Conservation (phyloP, 2,113 vertebrate genomes). For the Cnemophilus loriae region DNA sequence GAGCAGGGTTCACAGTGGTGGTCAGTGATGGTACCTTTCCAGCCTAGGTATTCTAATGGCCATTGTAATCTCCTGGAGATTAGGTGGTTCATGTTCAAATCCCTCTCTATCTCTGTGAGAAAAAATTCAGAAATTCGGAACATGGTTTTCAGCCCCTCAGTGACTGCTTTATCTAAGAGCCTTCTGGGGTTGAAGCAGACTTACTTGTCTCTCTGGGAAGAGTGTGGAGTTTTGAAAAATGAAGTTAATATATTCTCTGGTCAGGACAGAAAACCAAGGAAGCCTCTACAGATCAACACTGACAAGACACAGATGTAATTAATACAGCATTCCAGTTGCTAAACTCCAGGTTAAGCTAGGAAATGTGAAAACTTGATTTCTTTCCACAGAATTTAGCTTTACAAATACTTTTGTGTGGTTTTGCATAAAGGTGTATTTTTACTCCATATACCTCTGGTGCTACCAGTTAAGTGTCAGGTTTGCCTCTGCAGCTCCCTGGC, state of each 20-base stretch:
- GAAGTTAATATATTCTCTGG: not conserved
- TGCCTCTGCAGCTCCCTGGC: not conserved
- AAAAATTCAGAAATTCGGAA: not conserved
- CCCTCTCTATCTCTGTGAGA: not conserved
- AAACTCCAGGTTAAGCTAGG: not conserved
- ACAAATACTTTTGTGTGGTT: not conserved
- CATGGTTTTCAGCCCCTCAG: not conserved
- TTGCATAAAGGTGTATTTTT: not conserved
- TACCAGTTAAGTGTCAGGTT: not conserved
- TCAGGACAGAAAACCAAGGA: not conserved
- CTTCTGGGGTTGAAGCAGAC: not conserved
- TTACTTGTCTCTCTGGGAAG: not conserved
- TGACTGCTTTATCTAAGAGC: not conserved
- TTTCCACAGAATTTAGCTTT: not conserved
- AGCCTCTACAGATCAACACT: not conserved
- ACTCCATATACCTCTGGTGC: not conserved
- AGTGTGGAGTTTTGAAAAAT: not conserved
- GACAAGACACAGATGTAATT: not conserved
- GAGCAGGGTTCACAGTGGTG: not conserved
- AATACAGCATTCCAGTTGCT: not conserved
- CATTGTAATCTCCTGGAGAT: not conserved
- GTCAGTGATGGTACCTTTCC: not conserved
- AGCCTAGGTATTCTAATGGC: not conserved
- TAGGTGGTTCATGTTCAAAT: not conserved
- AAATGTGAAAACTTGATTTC: not conserved